Evolutionary conservation across 2,113 vertebrate genomes (phyloP).

Genomic region (Cephalophus harveyi): DNA sequence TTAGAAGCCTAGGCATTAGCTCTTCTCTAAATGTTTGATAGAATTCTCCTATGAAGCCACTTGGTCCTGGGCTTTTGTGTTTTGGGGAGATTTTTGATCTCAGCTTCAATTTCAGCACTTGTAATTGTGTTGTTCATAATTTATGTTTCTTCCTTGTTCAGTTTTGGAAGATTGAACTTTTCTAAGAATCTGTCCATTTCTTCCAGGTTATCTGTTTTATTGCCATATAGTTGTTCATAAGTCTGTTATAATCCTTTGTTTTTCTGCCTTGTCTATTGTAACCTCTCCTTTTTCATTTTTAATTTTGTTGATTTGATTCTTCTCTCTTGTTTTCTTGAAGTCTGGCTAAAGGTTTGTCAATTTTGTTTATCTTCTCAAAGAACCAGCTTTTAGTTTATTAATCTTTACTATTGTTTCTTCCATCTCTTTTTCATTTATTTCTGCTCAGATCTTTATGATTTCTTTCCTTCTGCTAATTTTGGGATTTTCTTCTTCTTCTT

Average conservation of each 20-base stretch:
- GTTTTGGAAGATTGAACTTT: not conserved
- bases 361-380: not conserved
- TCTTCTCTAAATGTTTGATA: not conserved
- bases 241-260: not conserved
- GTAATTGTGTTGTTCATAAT: not conserved
- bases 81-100: not conserved
- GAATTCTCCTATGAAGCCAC: not conserved
- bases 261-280: not conserved
- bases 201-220: not conserved
- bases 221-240: not conserved
- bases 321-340: not conserved
- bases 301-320: not conserved
- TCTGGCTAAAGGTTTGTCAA: not conserved
- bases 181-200: not conserved
- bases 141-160: not conserved
- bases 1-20: not conserved
- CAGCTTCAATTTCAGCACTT: not conserved
- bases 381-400: not conserved
- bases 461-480: not conserved
- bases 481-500: not conserved
- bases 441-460: not conserved
- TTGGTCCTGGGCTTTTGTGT: not conserved
- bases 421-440: not conserved
- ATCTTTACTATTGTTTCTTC: not conserved
- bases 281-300: not conserved